Evolutionary conservation across 2,888 invertebrate genomes (phyloP), one percentile per base, ranked within the genome.

Genomic region (Petrophora chlorosata): DNA sequence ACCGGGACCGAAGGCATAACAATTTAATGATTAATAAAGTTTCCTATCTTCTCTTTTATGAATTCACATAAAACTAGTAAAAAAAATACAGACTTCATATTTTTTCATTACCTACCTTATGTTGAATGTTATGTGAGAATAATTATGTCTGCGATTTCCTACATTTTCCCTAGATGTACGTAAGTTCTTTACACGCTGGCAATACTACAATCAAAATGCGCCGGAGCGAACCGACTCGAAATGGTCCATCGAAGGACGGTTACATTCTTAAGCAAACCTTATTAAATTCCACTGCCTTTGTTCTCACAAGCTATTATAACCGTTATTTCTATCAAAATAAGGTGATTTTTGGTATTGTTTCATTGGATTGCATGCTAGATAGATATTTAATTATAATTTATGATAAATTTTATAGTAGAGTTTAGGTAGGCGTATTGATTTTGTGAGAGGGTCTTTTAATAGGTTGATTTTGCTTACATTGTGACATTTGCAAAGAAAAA

Each of bases 181-280:
- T n/a, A n/a, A n/a, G 5, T 22, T 22, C 7, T 22, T 22, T 22
- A 23, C 8, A 42, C 10, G 2, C 28, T 67, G 45, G 72, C 68
- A 76, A 72, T 68, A 69, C 65, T 45, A 16, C 29, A 19, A 73
- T 71, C 65, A 63, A 52, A 67, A 69, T 67, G 65, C 70, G 63
- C 59, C 62, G 55, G 59, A 69, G 56, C 58, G 60, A 70, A 65
- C 63, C 53, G 51, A 66, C 58, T 65, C 50, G 65, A 65, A 73
- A 70, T 68, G 65, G 56, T 65, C 56, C 59, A 65, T 55, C 56
- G 77, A 77, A 76, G 71, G 71, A 51, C 72, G 53, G 34, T 57
- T 54, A 63, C 65, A 55, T 60, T 56, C 53, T 52, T 46, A 53
- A 56, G 51, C 56, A 58, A 42, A 23, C 62, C 43, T 51, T 60